phyloP scores from a whole-genome alignment of 2,888 invertebrate genomes.

The Leucozona laternaria region DNA sequence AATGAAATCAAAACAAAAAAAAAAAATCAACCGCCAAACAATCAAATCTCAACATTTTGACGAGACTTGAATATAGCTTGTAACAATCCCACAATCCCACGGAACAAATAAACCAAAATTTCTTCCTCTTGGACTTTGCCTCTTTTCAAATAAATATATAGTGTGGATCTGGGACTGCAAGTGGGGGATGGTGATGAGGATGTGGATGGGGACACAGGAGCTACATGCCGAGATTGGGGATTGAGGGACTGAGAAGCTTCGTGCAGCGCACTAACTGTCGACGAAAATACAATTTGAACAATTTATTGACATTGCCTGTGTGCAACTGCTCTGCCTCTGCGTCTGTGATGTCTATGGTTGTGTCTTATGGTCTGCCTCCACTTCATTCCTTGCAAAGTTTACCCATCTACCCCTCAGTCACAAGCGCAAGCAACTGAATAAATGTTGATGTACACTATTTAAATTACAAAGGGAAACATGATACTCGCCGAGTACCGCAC shows the following conservation, averaged over 20 bases:
- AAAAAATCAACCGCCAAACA: conserved; percentile 49
- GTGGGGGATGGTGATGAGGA: too few relatives aligned
- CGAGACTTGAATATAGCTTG: conserved; percentile 66
- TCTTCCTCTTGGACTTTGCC: conserved; percentile 57
- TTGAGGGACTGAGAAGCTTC: conserved; percentile 19
- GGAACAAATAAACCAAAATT: conserved; percentile 56
- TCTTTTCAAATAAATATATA: not conserved
- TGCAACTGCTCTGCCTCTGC: conserved; percentile 40
- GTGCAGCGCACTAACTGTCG: conserved; percentile 61
- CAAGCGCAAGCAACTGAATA: conserved; percentile 60
- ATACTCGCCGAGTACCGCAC: conserved; percentile 52
- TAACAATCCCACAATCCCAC: conserved; percentile 64
- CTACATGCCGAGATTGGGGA: not conserved
- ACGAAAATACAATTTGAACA: conserved; percentile 70
- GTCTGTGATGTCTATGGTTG: conserved; percentile 7
- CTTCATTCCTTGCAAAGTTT: not conserved
- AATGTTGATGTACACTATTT: conserved; percentile 73
- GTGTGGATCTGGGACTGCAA: not conserved
- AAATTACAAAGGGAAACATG: conserved; percentile 73
- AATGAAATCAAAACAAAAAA: not conserved
- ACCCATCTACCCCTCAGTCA: not conserved
- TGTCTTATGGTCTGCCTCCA: conserved; percentile 2
- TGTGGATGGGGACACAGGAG: not conserved
- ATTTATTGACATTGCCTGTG: conserved; percentile 70
- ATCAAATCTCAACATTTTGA: conserved; percentile 68